Base-by-base conservation (phyloP, 2,797 vertebrate genomes). In the Oryzias sinensis region DNA sequence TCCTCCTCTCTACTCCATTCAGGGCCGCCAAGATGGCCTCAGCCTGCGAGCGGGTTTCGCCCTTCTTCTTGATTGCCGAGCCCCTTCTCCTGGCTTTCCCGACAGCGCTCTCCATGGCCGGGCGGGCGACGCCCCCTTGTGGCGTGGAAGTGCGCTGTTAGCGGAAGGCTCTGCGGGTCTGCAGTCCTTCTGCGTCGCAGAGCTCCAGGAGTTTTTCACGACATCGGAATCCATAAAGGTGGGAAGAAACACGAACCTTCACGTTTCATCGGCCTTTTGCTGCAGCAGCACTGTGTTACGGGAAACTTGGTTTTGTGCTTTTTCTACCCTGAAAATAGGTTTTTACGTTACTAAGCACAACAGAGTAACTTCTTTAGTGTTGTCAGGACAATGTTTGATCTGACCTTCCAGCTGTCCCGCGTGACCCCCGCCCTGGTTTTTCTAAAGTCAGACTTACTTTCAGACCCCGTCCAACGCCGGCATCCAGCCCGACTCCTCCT, bases 91-190 rank as follows among this genome's bases (percentile, higher is more conserved):
- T n/a, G n/a, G n/a, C n/a, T n/a, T n/a, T 85, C 78, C 0, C 88
- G 92, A 33, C 70, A 90, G 96, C 68, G 70, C 43, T 14, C 89
- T 97, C 57, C 77, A 77, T 0, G 68, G 77, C 13, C 24, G 62
- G 64, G 52, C 33, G 6, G 84, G 68, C 6, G 73, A 65, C 43
- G 84, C 86, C 60, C 86, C 88, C 40, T 88, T 98, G 29, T 98
- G 97, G 97, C 82, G 89, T 43, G 88, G 88, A 87, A 99, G 95
- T n/a, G 43, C 92, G 5, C 88, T 97, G 67, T 80, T 73, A 0
- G 82, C 73, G 2, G 65, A 49, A 46, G 70, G 42, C 25, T 43
- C 71, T 8, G 67, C 40, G 59, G 62, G 80, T 1, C 13, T 11
- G 0, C 85, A 79, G 2, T 82, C 85, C 9, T 96, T 94, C 80